A percentile compares a stretch with the other conserved stretches of the same genome.
phyloP scores from a whole-genome alignment of 1,140 invertebrate genomes.

The Tetramorium alpestre region DNA sequence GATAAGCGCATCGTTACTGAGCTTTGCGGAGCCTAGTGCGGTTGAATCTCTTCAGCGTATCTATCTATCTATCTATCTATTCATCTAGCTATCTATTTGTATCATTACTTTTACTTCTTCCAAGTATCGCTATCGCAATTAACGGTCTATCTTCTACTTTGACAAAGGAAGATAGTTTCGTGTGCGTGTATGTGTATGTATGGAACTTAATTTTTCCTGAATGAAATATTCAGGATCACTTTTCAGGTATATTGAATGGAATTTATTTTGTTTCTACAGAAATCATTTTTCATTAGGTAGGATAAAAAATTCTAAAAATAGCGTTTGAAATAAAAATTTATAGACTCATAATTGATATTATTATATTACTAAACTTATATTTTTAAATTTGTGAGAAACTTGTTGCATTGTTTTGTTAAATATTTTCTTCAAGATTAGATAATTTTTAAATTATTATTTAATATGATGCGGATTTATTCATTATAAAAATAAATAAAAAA shows the following conservation, averaged over 20 bases:
- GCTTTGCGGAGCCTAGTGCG: slow-evolving; percentile 1
- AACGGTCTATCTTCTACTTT: neutral
- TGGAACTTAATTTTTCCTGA: neutral
- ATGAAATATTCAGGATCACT: neutral
- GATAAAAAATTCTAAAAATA: neutral
- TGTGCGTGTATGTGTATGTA: no score
- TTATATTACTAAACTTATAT: neutral
- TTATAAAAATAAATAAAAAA: neutral
- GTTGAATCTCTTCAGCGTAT: slow-evolving; percentile 6
- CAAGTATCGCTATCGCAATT: neutral
- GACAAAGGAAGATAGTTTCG: neutral
- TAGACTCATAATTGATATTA: neutral
- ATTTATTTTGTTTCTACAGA: neutral
- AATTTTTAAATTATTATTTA: neutral
- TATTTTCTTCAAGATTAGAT: neutral
- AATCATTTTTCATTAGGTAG: neutral
- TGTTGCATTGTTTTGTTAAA: neutral
- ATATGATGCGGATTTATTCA: neutral
- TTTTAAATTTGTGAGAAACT: neutral
- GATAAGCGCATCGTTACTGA: slow-evolving; percentile 54
- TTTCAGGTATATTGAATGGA: neutral
- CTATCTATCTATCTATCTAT: slow-evolving; percentile 5
- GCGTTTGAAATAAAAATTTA: neutral
- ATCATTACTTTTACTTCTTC: neutral
- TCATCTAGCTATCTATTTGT: slow-evolving; percentile 11